Conservation (phyloP, 2,888 invertebrate genomes). For the Eupithecia subfuscata region DNA sequence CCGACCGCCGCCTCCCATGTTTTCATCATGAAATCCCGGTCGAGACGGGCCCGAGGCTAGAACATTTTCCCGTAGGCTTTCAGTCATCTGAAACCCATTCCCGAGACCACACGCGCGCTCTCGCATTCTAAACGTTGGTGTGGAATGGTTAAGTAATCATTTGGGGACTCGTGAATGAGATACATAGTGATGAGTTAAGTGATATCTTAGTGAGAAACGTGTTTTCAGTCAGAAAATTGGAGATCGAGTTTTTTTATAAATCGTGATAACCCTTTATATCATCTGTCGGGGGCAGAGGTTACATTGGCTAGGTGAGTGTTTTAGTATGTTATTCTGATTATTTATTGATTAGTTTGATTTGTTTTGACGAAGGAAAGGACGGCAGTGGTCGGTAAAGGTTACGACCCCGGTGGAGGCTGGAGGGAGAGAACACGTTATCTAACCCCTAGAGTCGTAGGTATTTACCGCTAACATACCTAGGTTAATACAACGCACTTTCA, state of each 20-base stretch:
- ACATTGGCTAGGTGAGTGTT: constrained; percentile 58
- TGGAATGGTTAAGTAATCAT: constrained; percentile 77
- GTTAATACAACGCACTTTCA: constrained; percentile 10
- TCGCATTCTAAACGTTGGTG: constrained; percentile 57
- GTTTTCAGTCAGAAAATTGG: constrained; percentile 39
- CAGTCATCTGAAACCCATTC: constrained; percentile 69
- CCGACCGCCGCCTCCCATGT: constrained; percentile 59
- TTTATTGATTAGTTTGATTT: constrained; percentile 67
- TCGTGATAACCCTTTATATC: constrained; percentile 29
- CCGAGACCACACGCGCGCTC: constrained; percentile 50
- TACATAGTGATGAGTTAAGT: constrained; percentile 48
- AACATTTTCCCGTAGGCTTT: constrained; percentile 79
- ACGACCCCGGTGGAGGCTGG: constrained; percentile 65
- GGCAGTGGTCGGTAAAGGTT: constrained; percentile 67
- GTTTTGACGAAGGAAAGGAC: constrained; percentile 63
- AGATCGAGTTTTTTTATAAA: constrained; percentile 22
- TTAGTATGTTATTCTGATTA: constrained; percentile 35
- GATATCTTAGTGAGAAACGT: constrained; percentile 38
- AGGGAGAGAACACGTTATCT: constrained; percentile 65
- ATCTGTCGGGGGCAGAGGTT: constrained; percentile 43
- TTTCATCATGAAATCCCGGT: constrained; percentile 72
- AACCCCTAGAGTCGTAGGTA: constrained; percentile 50
- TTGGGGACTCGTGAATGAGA: constrained; percentile 44
- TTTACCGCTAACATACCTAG: constrained; percentile 8
- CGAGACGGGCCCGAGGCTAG: constrained; percentile 61